A percentile compares a stretch with the other conserved stretches of the same genome.
phyloP scores from a whole-genome alignment of 1,140 invertebrate genomes.

The Melanaphis sacchari region DNA sequence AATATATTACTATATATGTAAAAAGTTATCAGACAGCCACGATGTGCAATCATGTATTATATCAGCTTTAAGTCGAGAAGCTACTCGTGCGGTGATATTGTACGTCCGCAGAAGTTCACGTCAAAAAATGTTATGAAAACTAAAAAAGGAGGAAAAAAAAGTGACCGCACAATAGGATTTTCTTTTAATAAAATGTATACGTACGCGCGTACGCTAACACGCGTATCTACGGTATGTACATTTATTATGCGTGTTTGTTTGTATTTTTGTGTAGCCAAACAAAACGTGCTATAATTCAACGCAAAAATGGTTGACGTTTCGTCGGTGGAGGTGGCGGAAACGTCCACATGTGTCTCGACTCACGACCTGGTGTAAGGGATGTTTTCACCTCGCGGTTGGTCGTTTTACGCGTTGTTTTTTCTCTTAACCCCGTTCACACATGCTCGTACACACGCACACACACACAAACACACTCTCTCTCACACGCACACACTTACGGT shows the following conservation, averaged over 20 bases:
- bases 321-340: background rate
- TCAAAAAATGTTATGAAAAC: background rate
- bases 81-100: background rate
- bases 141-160: background rate
- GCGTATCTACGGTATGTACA: background rate
- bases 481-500: background rate
- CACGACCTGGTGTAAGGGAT: background rate
- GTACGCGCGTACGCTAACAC: background rate
- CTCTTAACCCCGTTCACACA: background rate
- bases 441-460: background rate
- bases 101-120: background rate
- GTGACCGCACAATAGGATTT: background rate
- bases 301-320: conserved; percentile 5
- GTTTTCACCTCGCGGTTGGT: background rate
- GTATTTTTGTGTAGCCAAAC: background rate
- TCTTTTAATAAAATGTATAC: background rate
- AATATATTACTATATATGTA: too few relatives aligned
- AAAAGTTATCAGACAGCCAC: background rate
- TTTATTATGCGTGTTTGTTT: background rate
- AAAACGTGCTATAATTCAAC: background rate
- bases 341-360: background rate
- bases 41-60: background rate
- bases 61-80: background rate
- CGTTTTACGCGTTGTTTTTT: background rate
- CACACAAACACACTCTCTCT: too few relatives aligned